phyloP scores from a whole-genome alignment of 2,888 invertebrate genomes.

The Microplitis deprimator region DNA sequence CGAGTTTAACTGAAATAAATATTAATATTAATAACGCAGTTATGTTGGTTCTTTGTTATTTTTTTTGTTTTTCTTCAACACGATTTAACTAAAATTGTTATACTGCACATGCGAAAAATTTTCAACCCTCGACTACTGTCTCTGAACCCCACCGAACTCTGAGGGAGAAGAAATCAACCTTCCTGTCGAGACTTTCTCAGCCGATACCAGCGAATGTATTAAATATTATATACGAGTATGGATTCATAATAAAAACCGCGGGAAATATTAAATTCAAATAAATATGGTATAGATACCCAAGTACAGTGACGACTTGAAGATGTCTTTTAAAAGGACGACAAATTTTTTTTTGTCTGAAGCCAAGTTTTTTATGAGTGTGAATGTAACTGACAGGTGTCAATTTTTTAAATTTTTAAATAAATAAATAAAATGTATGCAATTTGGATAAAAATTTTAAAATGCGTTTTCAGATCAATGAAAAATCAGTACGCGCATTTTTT shows the following conservation, averaged over 20 bases:
- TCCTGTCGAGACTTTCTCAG: neutral
- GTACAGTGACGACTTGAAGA: neutral
- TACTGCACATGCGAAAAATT: conserved; percentile 20
- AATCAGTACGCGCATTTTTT: neutral
- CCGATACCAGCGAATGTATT: conserved; percentile 3
- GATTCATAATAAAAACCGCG: neutral
- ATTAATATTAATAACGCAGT: neutral
- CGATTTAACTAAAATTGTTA: conserved; percentile 16
- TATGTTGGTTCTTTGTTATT: neutral
- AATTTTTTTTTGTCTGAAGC: too few species aligned
- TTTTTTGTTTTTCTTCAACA: neutral
- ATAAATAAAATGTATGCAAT: too few species aligned
- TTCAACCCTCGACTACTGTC: neutral
- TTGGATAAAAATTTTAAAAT: too few species aligned
- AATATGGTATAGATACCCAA: neutral
- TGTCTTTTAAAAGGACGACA: too few species aligned
- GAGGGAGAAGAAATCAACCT: conserved; percentile 22
- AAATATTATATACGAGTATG: neutral
- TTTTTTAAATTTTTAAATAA: too few species aligned
- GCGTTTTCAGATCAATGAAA: neutral
- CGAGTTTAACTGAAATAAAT: neutral
- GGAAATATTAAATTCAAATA: neutral
- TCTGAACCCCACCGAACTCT: conserved; percentile 21
- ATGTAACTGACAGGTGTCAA: too few species aligned
- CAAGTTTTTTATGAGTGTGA: too few species aligned